Conservation (phyloP, 2,888 invertebrate species). For the Tetrapedia diversipes region DNA sequence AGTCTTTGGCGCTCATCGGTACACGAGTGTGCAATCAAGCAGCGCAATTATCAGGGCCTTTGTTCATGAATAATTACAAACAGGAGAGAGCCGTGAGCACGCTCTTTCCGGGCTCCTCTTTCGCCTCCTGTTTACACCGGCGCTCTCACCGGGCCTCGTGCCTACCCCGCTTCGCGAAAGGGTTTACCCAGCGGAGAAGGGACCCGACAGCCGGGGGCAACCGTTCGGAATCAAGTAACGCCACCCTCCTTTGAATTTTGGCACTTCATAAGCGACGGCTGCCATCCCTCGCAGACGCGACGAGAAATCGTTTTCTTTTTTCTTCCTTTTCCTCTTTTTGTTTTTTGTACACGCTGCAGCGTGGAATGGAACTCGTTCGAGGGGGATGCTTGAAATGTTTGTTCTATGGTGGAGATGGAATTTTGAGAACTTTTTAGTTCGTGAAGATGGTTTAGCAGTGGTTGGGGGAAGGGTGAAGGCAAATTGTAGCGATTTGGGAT, state of each 20-base stretch:
- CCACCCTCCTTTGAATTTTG: slow-evolving; percentile 53
- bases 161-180: too few species aligned
- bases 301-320: not conserved
- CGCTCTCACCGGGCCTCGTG: slow-evolving; percentile 43
- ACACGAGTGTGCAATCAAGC: slow-evolving; percentile 79
- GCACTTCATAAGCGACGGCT: slow-evolving; percentile 38
- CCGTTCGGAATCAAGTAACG: slow-evolving; percentile 67
- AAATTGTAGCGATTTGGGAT: too few species aligned
- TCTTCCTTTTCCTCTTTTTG: not conserved
- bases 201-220: slow-evolving; percentile 60
- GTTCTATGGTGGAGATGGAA: too few species aligned
- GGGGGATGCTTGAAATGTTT: too few species aligned
- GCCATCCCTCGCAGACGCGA: not conserved
- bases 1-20: slow-evolving; percentile 72
- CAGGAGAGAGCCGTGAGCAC: slow-evolving; percentile 72
- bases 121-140: slow-evolving; percentile 59
- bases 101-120: slow-evolving; percentile 54
- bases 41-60: slow-evolving; percentile 79
- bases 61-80: slow-evolving; percentile 81
- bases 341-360: too few species aligned
- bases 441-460: too few species aligned
- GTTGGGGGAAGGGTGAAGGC: too few species aligned
- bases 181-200: slow-evolving; percentile 41
- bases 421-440: too few species aligned
- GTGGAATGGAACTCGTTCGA: not conserved